Conservation (phyloP, 2,113 vertebrate species). For the Pogona vitticeps region DNA sequence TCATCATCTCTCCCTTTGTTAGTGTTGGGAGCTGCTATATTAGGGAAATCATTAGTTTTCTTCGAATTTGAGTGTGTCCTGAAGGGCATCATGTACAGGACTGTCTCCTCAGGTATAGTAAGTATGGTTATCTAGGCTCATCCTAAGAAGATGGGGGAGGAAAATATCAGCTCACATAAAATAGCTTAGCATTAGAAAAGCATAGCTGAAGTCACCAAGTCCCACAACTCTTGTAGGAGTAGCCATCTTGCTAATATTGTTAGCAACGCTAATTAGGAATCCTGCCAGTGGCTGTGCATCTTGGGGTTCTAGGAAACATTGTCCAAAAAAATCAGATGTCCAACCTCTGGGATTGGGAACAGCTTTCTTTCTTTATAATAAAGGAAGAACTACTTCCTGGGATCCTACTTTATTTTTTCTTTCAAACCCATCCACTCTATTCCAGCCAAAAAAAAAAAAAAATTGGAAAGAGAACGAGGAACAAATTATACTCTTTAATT, state of each 20-base stretch:
- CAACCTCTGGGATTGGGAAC: neutral
- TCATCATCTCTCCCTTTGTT: neutral
- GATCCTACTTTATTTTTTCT: neutral
- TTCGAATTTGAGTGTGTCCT: neutral
- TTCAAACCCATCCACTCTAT: too few relatives aligned
- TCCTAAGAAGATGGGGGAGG: neutral
- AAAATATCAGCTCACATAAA: too few relatives aligned
- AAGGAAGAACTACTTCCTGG: neutral
- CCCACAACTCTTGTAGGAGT: too few relatives aligned
- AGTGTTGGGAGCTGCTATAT: neutral
- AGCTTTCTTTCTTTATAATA: neutral
- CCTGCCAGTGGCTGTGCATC: too few relatives aligned
- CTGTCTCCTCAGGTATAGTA: neutral
- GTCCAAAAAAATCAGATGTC: neutral
- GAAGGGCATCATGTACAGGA: neutral
- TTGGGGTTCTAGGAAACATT: too few relatives aligned
- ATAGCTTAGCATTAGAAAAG: too few relatives aligned
- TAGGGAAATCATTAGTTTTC: neutral
- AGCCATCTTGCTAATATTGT: too few relatives aligned
- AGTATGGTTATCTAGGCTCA: neutral
- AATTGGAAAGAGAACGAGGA: neutral
- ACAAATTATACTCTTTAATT: conserved; percentile 6
- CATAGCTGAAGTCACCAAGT: too few relatives aligned
- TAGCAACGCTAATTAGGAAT: neutral
- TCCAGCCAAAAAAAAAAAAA: neutral